A percentile compares a stretch with the other conserved stretches of the same genome.
Conservation (phyloP, 2,888 invertebrate genomes). For the Melinaea marsaeus region DNA sequence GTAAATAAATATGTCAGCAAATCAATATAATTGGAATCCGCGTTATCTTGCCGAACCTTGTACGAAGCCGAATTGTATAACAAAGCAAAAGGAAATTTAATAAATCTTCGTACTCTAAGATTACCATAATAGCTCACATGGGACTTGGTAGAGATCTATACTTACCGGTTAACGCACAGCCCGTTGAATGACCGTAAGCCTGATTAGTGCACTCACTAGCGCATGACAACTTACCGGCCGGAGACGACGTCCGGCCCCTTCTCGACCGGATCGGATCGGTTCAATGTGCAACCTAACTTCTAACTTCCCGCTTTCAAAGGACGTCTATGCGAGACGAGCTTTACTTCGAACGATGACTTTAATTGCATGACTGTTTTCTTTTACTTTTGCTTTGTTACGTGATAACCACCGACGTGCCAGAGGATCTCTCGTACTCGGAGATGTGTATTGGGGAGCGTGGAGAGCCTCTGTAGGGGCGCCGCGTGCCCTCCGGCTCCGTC, state of each 20-base stretch:
- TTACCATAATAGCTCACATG: slow-evolving; percentile 54
- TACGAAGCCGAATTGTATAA: slow-evolving; percentile 61
- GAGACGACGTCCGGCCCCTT: slow-evolving; percentile 34
- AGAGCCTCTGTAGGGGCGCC: slow-evolving; percentile 20
- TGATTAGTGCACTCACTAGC: slow-evolving; percentile 68
- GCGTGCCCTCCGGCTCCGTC: slow-evolving; percentile 43
- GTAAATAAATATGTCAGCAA: not conserved
- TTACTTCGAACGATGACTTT: slow-evolving; percentile 55
- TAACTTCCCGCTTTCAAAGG: slow-evolving; percentile 52
- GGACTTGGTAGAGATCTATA: slow-evolving; percentile 61
- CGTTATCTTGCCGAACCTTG: slow-evolving; percentile 72
- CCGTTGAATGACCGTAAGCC: slow-evolving; percentile 75
- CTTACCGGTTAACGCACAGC: slow-evolving; percentile 70
- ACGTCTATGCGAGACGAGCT: slow-evolving; percentile 59
- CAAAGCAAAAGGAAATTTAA: slow-evolving; percentile 76
- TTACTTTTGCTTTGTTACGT: slow-evolving; percentile 78
- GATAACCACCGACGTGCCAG: slow-evolving; percentile 65
- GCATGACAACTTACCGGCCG: slow-evolving; percentile 54
- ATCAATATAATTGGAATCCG: slow-evolving; percentile 16
- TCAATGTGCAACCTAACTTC: slow-evolving; percentile 45
- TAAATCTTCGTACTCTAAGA: slow-evolving; percentile 48
- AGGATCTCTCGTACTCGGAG: slow-evolving; percentile 60
- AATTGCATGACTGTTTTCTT: slow-evolving; percentile 72
- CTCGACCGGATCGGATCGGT: slow-evolving; percentile 40
- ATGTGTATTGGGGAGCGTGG: slow-evolving; percentile 33